Base-by-base conservation (phyloP, 2,797 vertebrate species). In the Sibirionetta formosa region DNA sequence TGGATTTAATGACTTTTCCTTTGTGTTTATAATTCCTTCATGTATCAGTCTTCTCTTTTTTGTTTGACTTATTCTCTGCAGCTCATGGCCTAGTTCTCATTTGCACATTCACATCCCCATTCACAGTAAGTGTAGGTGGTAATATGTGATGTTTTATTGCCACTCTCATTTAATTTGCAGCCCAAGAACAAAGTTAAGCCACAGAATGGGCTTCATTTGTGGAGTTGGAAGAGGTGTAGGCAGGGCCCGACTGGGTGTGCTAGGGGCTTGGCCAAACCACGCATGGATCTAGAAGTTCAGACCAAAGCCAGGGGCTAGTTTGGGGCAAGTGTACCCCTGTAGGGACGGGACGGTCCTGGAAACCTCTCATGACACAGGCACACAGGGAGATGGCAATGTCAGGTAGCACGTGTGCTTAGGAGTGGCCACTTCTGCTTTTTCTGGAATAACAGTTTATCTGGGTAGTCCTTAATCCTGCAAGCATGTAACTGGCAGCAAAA, bases 61-160 rank as follows among this genome's bases (percentile, higher is more conserved):
- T 27, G 4, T 81, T 65, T 56, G n/a, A 5, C 66, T 95, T 84
- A 42, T 38, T 44, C 31, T 76, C 20, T 77, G 0, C 88, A 76
- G 64, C n/a, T 94, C 60, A 38, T 40, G 60, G 46, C 17, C 75
- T 90, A 35, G 66, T 66, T 93, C 91, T 81, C 90, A 61, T 93
- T 95, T 51, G 46, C 69, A 31, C 48, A 29, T 27, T 91, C 57
- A 48, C 48, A 14, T 77, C 22, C 22, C 13, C 8, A 3, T 48
- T 84, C 38, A 11, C 63, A 53, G 6, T 71, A 64, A 86, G 35
- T 76, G 24, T 53, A 19, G 27, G 2, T 60, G 79, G 64, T 40
- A 82, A 70, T 77, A 75, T 38, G 44, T 53, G 76, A 3, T 14
- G 8, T 79, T 80, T 81, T 42, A 40, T 75, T 71, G 20, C 80